phyloP scores from a whole-genome alignment of 2,888 invertebrate species.

The Zeuzera pyrina region DNA sequence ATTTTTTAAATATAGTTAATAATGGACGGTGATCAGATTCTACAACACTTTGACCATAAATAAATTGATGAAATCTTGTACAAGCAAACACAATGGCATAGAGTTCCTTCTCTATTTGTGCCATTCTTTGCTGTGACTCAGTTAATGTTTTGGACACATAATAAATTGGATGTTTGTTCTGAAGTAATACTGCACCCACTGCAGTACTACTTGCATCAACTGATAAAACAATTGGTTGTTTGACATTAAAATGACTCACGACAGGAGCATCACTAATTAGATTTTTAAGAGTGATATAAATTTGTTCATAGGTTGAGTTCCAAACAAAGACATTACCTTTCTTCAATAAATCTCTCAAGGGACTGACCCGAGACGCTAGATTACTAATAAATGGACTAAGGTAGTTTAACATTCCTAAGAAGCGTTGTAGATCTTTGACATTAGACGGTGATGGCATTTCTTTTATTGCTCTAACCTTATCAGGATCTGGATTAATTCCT shows the following conservation, averaged over 20 bases:
- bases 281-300: not conserved
- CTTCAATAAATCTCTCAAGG: not conserved
- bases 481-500: slow-evolving; percentile 9
- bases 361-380: not conserved
- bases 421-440: slow-evolving; percentile 9
- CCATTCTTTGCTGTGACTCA: slow-evolving; percentile 3
- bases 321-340: not conserved
- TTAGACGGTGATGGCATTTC: slow-evolving; percentile 10
- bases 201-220: not conserved
- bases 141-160: slow-evolving; percentile 6
- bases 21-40: too few relatives aligned
- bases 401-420: slow-evolving; percentile 5
- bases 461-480: slow-evolving; percentile 13
- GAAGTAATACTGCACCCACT: slow-evolving; percentile 3
- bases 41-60: slow-evolving; percentile 8
- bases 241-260: slow-evolving; percentile 5
- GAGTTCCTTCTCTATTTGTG: too few relatives aligned
- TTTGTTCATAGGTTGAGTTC: not conserved
- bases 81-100: slow-evolving; percentile 6
- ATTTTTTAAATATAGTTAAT: too few relatives aligned
- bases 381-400: not conserved
- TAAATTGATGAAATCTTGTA: slow-evolving; percentile 7
- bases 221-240: slow-evolving; percentile 2
- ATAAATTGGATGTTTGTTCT: slow-evolving; percentile 6
- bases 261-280: too few relatives aligned